phyloP scores from a whole-genome alignment of 1,140 invertebrate species.

The Cardiocondyla obscurior region DNA sequence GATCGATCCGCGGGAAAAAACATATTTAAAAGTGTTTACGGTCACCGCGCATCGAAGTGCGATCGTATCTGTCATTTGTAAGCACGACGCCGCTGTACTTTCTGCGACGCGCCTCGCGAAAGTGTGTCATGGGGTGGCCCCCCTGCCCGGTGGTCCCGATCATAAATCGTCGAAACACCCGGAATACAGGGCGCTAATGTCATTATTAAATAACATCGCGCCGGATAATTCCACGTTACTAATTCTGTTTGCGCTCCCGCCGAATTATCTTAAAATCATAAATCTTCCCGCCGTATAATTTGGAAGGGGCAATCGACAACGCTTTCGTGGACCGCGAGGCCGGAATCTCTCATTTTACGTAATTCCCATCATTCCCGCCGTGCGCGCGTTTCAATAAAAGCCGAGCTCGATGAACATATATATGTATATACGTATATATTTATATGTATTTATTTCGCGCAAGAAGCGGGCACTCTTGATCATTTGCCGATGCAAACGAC shows the following conservation, averaged over 20 bases:
- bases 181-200: conserved; percentile 1
- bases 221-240: not conserved
- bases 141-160: not conserved
- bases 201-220: conserved; percentile 11
- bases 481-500: conserved; percentile 37
- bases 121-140: not conserved
- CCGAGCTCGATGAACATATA: not conserved
- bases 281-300: conserved; percentile 51
- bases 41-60: not conserved
- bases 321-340: not conserved
- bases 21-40: conserved; percentile 64
- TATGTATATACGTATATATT: too few relatives aligned
- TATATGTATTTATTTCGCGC: not conserved
- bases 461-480: conserved; percentile 19
- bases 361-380: conserved; percentile 36
- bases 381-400: not conserved
- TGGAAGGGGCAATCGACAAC: not conserved
- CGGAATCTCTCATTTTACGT: not conserved
- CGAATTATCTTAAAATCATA: not conserved
- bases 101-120: not conserved
- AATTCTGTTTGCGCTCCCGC: conserved; percentile 12
- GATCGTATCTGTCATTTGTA: not conserved
- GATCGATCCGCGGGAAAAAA: conserved; percentile 52
- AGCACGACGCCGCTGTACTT: not conserved
- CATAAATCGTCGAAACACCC: conserved; percentile 8